Evolutionary conservation across 2,888 invertebrate species (phyloP).

Genomic region (Dexiosoma caninum): DNA sequence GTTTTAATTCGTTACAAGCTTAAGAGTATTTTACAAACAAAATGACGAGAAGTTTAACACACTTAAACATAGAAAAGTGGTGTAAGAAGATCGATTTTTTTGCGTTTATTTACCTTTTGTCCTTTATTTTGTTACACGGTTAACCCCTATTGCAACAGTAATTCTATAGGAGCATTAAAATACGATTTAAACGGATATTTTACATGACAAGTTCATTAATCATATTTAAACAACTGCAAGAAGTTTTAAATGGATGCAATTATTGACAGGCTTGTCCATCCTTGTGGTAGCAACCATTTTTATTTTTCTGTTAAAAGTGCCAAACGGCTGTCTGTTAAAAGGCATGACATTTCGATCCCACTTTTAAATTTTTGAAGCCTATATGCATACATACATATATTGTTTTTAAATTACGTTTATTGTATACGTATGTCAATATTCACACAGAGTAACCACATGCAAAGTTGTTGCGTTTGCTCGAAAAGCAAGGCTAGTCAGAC

Average conservation of each 20-base stretch:
- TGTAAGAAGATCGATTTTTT: constrained; percentile 10
- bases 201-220: constrained; percentile 26
- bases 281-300: not conserved
- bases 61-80: not conserved
- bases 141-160: not conserved
- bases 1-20: constrained; percentile 58
- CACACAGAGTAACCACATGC: constrained; percentile 56
- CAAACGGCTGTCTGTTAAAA: constrained; percentile 15
- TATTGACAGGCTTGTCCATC: not conserved
- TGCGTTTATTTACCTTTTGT: not conserved
- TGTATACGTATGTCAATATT: constrained; percentile 3
- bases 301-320: not conserved
- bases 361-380: constrained; percentile 45
- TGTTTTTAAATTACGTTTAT: constrained; percentile 16
- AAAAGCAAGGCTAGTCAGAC: constrained; percentile 9
- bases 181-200: constrained; percentile 38
- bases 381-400: not conserved
- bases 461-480: constrained; percentile 45
- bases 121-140: not conserved
- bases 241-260: constrained; percentile 6
- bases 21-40: constrained; percentile 40
- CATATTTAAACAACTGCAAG: constrained; percentile 9
- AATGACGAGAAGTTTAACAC: constrained; percentile 4
- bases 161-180: constrained; percentile 43
- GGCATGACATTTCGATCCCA: constrained; percentile 45